These are phyloP conservation scores for Clarias gariepinus DNA, from an alignment of 2,113 vertebrate genomes.

Conservation along the genomic window DNA sequence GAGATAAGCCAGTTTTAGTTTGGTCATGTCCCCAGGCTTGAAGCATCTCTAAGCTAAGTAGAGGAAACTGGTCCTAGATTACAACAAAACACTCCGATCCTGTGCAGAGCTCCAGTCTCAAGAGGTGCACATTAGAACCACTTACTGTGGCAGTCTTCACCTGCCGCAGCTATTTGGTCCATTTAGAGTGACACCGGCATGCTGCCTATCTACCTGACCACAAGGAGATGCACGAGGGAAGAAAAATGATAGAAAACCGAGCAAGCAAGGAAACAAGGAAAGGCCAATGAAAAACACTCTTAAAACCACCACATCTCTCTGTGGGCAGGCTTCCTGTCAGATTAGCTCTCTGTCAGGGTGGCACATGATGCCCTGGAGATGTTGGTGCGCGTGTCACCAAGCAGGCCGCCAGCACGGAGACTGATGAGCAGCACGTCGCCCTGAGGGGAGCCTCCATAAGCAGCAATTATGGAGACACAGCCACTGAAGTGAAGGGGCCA, in stretches of 20 bases:
- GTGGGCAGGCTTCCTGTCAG: conserved; percentile 50
- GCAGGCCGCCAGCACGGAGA: conserved; percentile 37
- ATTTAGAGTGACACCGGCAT: conserved; percentile 11
- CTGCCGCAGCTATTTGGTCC: conserved; percentile 20
- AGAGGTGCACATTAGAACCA: conserved; percentile 24
- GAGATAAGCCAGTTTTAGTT: conserved; percentile 6
- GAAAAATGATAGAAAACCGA: conserved; percentile 9
- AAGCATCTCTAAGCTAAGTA: background rate
- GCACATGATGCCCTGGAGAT: conserved; percentile 50
- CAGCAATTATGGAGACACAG: conserved; percentile 51
- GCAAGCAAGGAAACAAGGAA: conserved; percentile 31
- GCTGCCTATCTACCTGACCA: background rate
- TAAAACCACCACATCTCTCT: conserved; percentile 33
- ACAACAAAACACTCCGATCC: conserved; percentile 19
- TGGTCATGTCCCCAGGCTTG: conserved; percentile 15
- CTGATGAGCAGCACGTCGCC: conserved; percentile 47
- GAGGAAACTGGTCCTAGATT: conserved; percentile 9
- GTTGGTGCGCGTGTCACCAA: background rate
- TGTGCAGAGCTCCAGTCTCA: background rate
- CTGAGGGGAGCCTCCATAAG: conserved; percentile 51
- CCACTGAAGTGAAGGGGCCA: conserved; percentile 23
- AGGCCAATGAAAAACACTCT: conserved; percentile 22
- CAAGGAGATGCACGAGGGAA: conserved; percentile 9
- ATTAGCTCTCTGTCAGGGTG: conserved; percentile 54
- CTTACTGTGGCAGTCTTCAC: conserved; percentile 11